Evolutionary conservation across 2,797 vertebrate genomes (phyloP), one percentile per base, ranked within the genome.

Genomic region (Anas acuta): DNA sequence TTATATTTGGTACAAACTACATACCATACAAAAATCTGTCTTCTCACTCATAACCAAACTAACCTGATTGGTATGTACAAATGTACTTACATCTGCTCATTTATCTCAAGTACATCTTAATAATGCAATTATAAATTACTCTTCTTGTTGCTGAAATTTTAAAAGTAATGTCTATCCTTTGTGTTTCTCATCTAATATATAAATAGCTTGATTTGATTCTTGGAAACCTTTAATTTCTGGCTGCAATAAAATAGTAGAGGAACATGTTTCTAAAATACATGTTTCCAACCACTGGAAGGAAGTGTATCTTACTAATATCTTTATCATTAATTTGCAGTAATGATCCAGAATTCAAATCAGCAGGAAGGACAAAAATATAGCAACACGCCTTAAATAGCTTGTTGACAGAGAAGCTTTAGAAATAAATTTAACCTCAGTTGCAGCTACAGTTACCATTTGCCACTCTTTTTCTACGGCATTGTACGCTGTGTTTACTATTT

Each of bases 361-460:
- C 86, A 95, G 95, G 96, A 97, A 96, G 91, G 82, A 93, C 94
- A 93, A 95, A 96, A 96, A 97, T 89, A 87, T 33, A 94, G 67
- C 84, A 53, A 41, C 72, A 78, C 92, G 69, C 87, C 58, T 82
- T 88, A 96, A 96, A 96, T 95, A 96, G 85, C 85, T 91, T 93
- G 91, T 96, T 95, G 95, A 93, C 89, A 66, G 57, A 58, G 57
- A 79, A 77, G 20, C 39, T 81, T 87, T 90, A 69, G 33, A 89
- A 80, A 62, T 56, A 95, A 95, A 78, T 93, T 89, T 80, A 94
- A 70, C 57, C 33, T 69, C 57, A 54, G 3, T 70, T 33, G 92
- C 70, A 87, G 57, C 80, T 89, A 37, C 64, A 89, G 22, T 84
- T 83, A 79, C 72, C 41, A 43, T 37, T 76, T 86, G 57, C 16